These are phyloP conservation scores for Cephus sareptanus DNA, from an alignment of 2,888 invertebrate genomes.

Conservation along the genomic window DNA sequence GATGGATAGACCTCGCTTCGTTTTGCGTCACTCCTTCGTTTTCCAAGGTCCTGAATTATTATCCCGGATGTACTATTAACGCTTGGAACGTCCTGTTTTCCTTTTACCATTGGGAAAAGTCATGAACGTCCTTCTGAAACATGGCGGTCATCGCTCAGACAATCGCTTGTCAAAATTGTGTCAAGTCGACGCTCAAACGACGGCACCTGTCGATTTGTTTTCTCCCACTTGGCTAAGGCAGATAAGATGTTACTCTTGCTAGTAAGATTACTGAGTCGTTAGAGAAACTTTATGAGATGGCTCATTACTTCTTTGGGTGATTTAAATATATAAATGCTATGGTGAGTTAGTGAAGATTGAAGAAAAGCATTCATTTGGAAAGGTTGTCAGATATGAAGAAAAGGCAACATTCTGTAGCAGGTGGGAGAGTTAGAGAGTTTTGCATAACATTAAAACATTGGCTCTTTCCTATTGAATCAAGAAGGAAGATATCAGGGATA, in stretches of 20 bases:
- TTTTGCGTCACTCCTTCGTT: neutral
- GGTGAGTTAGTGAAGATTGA: neutral
- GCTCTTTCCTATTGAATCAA: neutral
- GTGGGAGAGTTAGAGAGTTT: neutral
- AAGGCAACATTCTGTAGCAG: neutral
- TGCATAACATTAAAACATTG: neutral
- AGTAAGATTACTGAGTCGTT: neutral
- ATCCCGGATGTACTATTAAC: neutral
- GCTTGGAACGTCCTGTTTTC: neutral
- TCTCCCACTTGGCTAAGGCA: neutral
- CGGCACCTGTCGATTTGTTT: slow-evolving; percentile 41
- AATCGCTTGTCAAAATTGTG: slow-evolving; percentile 55
- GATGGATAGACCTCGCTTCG: neutral
- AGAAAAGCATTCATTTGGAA: neutral
- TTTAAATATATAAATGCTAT: neutral
- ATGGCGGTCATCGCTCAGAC: slow-evolving; percentile 16
- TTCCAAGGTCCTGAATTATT: neutral
- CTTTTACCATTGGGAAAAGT: neutral
- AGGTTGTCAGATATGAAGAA: neutral
- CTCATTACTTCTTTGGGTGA: neutral
- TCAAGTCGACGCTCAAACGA: slow-evolving; percentile 31
- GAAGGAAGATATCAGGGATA: neutral
- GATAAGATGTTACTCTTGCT: neutral
- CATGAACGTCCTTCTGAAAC: slow-evolving; percentile 1
- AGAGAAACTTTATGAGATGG: neutral